Evolutionary conservation across 1,140 invertebrate genomes (phyloP).

Genomic region (Patella vulgata): DNA sequence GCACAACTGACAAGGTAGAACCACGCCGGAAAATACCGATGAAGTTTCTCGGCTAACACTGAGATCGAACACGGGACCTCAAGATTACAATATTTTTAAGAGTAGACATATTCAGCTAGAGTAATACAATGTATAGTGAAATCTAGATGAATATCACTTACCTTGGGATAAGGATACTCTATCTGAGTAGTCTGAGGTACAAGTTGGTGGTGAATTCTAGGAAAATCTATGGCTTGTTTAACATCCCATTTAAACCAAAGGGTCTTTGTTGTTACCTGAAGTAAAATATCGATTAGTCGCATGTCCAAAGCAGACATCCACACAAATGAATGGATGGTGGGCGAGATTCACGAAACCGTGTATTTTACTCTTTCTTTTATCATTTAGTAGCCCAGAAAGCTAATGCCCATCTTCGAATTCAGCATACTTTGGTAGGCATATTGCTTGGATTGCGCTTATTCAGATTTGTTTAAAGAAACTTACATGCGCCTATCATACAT

Average conservation of each 20-base stretch:
- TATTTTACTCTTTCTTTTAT: neutral
- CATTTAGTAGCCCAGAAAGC: neutral
- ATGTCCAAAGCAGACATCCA: neutral
- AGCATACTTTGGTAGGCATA: neutral
- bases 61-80: no score
- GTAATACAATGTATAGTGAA: no score
- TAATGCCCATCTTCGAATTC: neutral
- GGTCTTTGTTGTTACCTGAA: conserved; percentile 79
- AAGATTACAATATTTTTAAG: no score
- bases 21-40: no score
- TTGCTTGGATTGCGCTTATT: no score
- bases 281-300: no score
- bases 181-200: conserved; percentile 83
- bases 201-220: conserved; percentile 92
- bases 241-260: conserved; percentile 86
- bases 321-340: neutral
- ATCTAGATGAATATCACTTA: conserved; percentile 3
- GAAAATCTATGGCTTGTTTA: conserved; percentile 87
- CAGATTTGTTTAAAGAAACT: no score
- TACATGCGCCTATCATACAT: no score
- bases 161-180: conserved; percentile 78
- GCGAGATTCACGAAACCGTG: neutral
- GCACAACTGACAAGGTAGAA: no score
- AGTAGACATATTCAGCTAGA: no score
- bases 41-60: no score